phyloP scores from a whole-genome alignment of 2,797 vertebrate species.

The Alcedo atthis region DNA sequence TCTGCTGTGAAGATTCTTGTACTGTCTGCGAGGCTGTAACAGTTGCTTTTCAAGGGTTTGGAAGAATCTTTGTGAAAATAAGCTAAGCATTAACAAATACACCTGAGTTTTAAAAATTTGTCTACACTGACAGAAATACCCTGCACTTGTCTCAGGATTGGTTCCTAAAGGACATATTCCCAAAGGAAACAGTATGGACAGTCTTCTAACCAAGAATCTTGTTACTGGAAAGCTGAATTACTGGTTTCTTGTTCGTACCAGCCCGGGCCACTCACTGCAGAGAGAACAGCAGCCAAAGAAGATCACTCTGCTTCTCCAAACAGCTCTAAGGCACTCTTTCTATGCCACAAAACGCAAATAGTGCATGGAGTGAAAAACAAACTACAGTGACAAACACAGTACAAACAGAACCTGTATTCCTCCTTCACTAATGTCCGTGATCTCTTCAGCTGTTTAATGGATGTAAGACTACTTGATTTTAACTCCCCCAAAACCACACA shows the following conservation, averaged over 20 bases:
- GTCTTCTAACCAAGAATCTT: not conserved
- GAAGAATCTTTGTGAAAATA: not conserved
- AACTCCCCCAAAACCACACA: not conserved
- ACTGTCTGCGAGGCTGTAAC: not conserved
- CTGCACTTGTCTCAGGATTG: not conserved
- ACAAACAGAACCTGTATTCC: not conserved
- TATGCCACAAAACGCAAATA: not conserved
- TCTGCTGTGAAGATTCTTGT: not conserved
- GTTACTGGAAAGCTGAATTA: not conserved
- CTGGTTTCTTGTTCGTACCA: not conserved
- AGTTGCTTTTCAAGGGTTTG: not conserved
- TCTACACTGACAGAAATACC: not conserved
- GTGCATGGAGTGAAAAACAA: not conserved
- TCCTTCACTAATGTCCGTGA: not conserved
- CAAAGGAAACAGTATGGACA: not conserved
- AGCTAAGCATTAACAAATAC: not conserved
- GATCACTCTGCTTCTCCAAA: not conserved
- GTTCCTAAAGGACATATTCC: not conserved
- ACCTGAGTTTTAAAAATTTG: not conserved
- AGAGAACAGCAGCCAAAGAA: not conserved
- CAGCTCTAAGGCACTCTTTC: not conserved
- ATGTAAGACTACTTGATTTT: not conserved
- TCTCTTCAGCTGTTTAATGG: not conserved
- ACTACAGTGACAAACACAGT: not conserved
- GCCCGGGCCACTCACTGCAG: not conserved